A percentile compares a stretch with the other conserved stretches of the same genome.
These are phyloP conservation scores for Arrhopalites spinosus DNA, from an alignment of 2,888 invertebrate genomes.

Conservation along the genomic window DNA sequence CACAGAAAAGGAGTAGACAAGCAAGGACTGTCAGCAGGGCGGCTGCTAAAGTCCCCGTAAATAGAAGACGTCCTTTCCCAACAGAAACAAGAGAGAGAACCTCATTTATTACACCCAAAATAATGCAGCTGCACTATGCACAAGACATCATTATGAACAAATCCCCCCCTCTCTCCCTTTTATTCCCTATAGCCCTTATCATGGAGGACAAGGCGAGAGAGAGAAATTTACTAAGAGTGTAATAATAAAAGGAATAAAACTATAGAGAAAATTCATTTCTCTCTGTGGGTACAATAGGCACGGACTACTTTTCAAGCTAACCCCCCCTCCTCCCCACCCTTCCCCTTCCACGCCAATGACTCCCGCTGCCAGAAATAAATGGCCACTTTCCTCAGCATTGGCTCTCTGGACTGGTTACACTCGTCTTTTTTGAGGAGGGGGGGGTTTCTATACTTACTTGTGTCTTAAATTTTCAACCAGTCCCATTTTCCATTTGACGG, in stretches of 20 bases:
- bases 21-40: conserved; percentile 66
- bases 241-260: neutral
- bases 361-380: conserved; percentile 34
- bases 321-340: too few species aligned
- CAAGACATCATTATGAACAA: neutral
- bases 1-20: conserved; percentile 58
- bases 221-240: neutral
- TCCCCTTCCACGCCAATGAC: conserved; percentile 27
- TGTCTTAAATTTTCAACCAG: neutral
- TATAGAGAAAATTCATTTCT: neutral
- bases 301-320: conserved; percentile 6
- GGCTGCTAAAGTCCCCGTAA: conserved; percentile 68
- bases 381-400: conserved; percentile 23
- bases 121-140: neutral
- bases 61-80: conserved; percentile 62
- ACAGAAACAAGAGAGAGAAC: neutral
- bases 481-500: neutral
- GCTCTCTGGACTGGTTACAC: too few species aligned
- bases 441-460: neutral
- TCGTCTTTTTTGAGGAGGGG: too few species aligned
- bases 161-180: too few species aligned
- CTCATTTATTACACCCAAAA: neutral
- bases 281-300: neutral
- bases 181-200: too few species aligned
- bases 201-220: neutral